phyloP scores from a whole-genome alignment of 2,113 vertebrate genomes.

The Aspidoscelis tigris region DNA sequence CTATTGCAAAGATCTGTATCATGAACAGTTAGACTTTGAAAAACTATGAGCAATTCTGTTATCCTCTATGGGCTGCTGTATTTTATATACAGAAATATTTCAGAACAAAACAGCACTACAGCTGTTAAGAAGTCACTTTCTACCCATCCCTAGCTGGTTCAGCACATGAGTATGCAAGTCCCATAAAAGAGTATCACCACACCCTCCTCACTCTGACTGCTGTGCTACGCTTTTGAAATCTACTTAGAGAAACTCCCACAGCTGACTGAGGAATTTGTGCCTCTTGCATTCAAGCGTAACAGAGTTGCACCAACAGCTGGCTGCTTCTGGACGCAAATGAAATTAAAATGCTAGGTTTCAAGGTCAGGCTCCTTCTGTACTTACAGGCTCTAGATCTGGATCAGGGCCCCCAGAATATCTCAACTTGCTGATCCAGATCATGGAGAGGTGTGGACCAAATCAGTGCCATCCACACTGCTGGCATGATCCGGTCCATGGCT shows the following conservation, averaged over 20 bases:
- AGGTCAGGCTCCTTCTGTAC: too few relatives aligned
- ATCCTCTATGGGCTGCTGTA: conserved; percentile 45
- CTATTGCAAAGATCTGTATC: too few relatives aligned
- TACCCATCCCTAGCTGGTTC: not conserved
- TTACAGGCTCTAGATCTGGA: too few relatives aligned
- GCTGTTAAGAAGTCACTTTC: conserved; percentile 45
- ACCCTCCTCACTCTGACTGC: not conserved
- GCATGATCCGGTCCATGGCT: too few relatives aligned
- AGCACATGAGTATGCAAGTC: conserved; percentile 43
- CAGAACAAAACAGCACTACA: not conserved
- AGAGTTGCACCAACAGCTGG: rapidly evolving
- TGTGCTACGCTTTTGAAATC: conserved; percentile 16
- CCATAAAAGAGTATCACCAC: conserved; percentile 58
- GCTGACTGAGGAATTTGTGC: not conserved
- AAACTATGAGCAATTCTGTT: not conserved
- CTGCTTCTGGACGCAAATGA: not conserved
- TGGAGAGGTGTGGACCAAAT: too few relatives aligned
- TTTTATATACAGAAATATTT: not conserved
- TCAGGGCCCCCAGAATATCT: too few relatives aligned
- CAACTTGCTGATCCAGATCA: too few relatives aligned
- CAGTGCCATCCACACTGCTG: too few relatives aligned
- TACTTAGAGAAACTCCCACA: conserved; percentile 12
- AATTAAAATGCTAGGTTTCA: not conserved
- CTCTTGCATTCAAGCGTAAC: not conserved
- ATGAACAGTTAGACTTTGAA: too few relatives aligned